Conservation (phyloP, 2,113 vertebrate species). For the Micromys minutus region DNA sequence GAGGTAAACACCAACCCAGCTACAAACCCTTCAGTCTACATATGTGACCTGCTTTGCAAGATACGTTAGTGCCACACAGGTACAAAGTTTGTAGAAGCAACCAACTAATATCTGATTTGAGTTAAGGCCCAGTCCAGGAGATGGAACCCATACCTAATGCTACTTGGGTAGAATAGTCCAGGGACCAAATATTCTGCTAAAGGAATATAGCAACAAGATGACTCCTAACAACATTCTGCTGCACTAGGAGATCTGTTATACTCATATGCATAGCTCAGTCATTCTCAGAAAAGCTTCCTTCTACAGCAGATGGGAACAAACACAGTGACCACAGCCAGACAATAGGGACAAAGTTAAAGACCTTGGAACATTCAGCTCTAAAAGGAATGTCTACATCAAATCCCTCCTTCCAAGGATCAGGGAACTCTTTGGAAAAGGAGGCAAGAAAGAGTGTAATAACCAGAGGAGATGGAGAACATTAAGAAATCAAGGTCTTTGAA, state of each 20-base stretch:
- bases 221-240: not conserved
- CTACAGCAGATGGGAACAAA: not conserved
- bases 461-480: not conserved
- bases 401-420: not conserved
- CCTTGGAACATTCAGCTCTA: not conserved
- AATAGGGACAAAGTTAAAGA: not conserved
- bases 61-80: not conserved
- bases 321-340: not conserved
- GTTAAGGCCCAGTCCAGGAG: not conserved
- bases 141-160: not conserved
- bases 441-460: not conserved
- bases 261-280: too few relatives aligned
- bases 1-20: not conserved
- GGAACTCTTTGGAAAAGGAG: not conserved
- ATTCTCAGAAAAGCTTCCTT: not conserved
- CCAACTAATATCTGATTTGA: not conserved
- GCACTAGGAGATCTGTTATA: not conserved
- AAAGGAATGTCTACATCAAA: not conserved
- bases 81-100: not conserved
- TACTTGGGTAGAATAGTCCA: not conserved
- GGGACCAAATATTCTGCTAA: not conserved
- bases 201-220: not conserved
- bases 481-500: not conserved
- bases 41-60: not conserved
- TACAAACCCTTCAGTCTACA: not conserved